Base-by-base conservation (phyloP, 2,888 invertebrate genomes). In the Drosophila robusta region DNA sequence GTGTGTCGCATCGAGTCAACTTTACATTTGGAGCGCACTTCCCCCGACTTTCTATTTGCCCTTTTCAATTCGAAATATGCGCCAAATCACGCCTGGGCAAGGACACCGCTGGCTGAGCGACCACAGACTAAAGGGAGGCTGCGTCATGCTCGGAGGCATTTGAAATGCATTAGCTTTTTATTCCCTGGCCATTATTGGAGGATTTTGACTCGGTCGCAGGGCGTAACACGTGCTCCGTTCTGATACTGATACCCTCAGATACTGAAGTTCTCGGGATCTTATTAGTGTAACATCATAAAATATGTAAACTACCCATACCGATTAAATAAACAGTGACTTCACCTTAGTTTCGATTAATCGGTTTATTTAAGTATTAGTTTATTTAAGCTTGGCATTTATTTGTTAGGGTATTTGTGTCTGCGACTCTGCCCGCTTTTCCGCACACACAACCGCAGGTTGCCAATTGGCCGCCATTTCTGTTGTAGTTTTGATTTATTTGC, bases 101-200 rank as follows among this genome's bases (percentile, higher is more conserved):
- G 63, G 54, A 57, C 68, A 64, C 63, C 67, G 54, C 29, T 34
- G 51, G 22, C 36, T 34, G 14, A 73, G 52, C 41, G 61, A 46
- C 44, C 63, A 44, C 54, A 44, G 46, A 9, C 64, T 56, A 42
- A 54, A 63, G 34, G 41, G 52, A 56, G 32, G 32, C 60, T 61
- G 38, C 46, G 34, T 18, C 50, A 42, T 51, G 58, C 62, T 63
- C 56, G 42, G 54, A 58, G 69, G 61, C 69, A 73, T 72, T 62
- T 76, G 18, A 70, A 75, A 75, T 70, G 66, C 75, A 75, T 75
- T 75, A 63, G 58, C 26, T 46, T 52, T 75, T 36, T 16, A 22
- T 60, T 38, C 22, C 16, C 45, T 47, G 2, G 9, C 32, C 11
- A 12, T 9, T 3, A 32, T 14, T 8, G n/a, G 6, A 18, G 18